Evolutionary conservation across 2,113 vertebrate species (phyloP).

Genomic region (Onychostruthus taczanowskii): DNA sequence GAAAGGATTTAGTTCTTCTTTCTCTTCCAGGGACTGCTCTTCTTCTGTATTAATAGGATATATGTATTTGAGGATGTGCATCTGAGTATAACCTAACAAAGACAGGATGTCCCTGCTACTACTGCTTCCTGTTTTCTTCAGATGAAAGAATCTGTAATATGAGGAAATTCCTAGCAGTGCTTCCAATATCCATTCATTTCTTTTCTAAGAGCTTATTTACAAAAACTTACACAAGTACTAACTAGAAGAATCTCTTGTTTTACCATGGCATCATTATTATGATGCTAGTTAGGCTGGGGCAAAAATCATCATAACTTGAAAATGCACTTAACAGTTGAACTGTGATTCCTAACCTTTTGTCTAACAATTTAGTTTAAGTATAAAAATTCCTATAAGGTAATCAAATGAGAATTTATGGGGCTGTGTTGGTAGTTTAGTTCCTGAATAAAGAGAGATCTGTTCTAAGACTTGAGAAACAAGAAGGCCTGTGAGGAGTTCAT

Average conservation of each 20-base stretch:
- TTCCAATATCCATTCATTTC: background rate
- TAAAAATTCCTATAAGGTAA: background rate
- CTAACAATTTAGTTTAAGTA: background rate
- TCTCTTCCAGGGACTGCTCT: background rate
- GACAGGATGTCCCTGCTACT: constrained; percentile 33
- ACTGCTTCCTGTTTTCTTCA: constrained; percentile 29
- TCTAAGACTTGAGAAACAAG: background rate
- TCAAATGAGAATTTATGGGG: background rate
- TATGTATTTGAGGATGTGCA: background rate
- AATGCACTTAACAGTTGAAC: background rate
- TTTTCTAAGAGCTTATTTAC: background rate
- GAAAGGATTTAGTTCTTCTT: background rate
- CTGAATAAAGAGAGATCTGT: background rate
- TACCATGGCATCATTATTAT: background rate
- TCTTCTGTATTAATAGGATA: background rate
- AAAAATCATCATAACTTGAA: background rate
- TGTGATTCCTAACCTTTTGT: background rate
- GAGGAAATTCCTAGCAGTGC: background rate
- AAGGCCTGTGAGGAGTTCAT: background rate
- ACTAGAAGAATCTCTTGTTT: background rate
- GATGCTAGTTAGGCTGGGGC: background rate
- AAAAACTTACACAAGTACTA: background rate
- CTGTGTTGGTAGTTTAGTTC: background rate
- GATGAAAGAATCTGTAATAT: background rate
- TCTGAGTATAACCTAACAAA: constrained; percentile 9